These are phyloP conservation scores for Mamestra configurata DNA, from an alignment of 1,140 invertebrate genomes.

Conservation along the genomic window DNA sequence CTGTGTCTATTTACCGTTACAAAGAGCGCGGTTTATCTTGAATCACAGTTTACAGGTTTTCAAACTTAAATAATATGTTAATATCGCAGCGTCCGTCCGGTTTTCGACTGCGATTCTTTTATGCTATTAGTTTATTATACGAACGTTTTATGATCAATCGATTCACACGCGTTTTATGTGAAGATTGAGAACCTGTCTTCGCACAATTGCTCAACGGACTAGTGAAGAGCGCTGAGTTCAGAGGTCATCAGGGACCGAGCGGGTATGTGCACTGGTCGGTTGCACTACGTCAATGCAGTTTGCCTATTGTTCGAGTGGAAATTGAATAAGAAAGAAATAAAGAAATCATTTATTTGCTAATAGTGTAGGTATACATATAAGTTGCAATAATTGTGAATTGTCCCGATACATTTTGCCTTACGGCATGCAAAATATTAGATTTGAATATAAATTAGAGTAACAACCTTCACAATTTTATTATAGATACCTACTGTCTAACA, in stretches of 20 bases:
- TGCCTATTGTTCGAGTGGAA: slow-evolving; percentile 33
- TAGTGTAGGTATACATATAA: no score
- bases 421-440: no score
- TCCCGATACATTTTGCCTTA: no score
- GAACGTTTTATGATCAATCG: slow-evolving; percentile 59
- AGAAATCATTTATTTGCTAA: no score
- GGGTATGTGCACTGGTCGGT: slow-evolving; percentile 36
- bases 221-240: slow-evolving; percentile 64
- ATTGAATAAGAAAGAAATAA: slow-evolving; percentile 24
- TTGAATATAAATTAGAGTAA: no score
- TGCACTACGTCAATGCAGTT: slow-evolving; percentile 33
- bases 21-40: slow-evolving; percentile 35
- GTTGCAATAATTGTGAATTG: no score
- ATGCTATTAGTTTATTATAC: slow-evolving; percentile 37
- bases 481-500: no score
- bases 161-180: slow-evolving; percentile 57
- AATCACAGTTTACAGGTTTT: slow-evolving; percentile 51
- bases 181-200: slow-evolving; percentile 65
- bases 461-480: no score
- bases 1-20: background rate
- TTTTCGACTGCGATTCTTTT: slow-evolving; percentile 49
- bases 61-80: slow-evolving; percentile 48
- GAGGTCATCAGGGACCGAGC: slow-evolving; percentile 63
- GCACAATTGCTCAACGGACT: slow-evolving; percentile 70
- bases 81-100: slow-evolving; percentile 42